Base-by-base conservation (phyloP, 2,113 vertebrate species). In the Pyxicephalus adspersus region DNA sequence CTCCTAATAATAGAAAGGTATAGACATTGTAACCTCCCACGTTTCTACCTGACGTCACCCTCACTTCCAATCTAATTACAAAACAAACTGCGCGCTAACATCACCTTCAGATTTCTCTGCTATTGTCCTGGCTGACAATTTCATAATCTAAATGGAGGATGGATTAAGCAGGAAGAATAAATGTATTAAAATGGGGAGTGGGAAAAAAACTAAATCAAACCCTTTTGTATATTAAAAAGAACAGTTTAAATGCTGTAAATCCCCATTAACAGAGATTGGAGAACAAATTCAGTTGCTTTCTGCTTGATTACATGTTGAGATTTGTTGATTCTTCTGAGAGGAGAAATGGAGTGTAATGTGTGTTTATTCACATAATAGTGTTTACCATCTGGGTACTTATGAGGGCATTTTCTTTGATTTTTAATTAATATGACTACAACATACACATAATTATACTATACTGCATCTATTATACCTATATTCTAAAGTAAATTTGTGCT, bases 61-160 rank as follows among this genome's bases (percentile, higher is more conserved):
- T 0, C 54, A 13, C 64, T 66, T 52, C n/a, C 28, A 73, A 65
- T 81, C 16, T 57, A 16, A 64, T 64, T 81, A 63, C 61, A 38
- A 80, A 72, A 72, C 78, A 72, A 55, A 34, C 23, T 17, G 34
- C 17, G 8, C 2, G 55, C 45, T 51, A 63, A 64, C 67, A 72
- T 73, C 79, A 73, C 68, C 68, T 73, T 72, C 68, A 74, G 6
- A 73, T 73, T 80, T 57, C 67, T 63, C 66, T 18, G 67, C 67
- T 34, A 65, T 73, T 73, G 58, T 81, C 68, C 61, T 28, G 13
- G 34, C 66, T 74, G 79, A 64, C 50, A 23, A 81, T 74, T 74
- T 74, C 79, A 81, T 81, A 74, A 81, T 74, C 50, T 64, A 64
- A 81, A 81, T 81, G 79, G 79, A 64, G 34, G 68, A 8, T 4